Percentiles rank a stretch among this genome's conserved stretches.
These are phyloP conservation scores for Rhinella marina DNA, from an alignment of 2,797 vertebrate species.

Conservation along the genomic window DNA sequence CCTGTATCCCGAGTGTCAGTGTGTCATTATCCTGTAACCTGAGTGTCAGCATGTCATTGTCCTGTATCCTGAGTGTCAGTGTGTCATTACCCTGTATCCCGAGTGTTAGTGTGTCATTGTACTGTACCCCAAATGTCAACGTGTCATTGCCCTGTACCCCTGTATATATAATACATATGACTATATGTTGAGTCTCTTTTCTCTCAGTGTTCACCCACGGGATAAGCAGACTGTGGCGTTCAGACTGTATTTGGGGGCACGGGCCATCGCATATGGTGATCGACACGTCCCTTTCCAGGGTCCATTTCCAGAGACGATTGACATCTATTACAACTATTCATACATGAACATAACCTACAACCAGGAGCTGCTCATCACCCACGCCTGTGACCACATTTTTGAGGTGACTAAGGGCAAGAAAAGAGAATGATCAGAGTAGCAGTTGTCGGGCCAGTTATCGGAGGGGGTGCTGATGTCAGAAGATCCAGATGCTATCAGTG, in stretches of 20 bases:
- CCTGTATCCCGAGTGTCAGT: too few species aligned
- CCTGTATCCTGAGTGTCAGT: neutral
- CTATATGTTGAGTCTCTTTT: neutral
- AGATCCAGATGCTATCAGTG: too few species aligned
- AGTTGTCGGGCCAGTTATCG: neutral
- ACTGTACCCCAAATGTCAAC: neutral
- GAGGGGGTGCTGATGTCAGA: neutral
- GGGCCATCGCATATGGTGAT: conserved; percentile 84
- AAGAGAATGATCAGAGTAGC: neutral
- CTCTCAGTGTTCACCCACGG: conserved; percentile 84
- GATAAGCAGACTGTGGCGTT: conserved; percentile 86
- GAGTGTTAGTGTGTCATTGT: neutral
- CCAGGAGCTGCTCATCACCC: conserved; percentile 72
- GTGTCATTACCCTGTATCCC: neutral
- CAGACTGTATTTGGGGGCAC: conserved; percentile 84
- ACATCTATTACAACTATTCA: neutral
- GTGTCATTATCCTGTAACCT: too few species aligned
- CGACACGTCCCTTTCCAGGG: conserved; percentile 79
- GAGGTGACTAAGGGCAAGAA: conserved; percentile 76
- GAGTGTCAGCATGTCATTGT: too few species aligned
- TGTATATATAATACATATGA: neutral
- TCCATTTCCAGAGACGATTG: conserved; percentile 76
- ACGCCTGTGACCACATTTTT: conserved; percentile 68
- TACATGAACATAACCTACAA: conserved; percentile 78
- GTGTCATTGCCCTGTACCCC: neutral